phyloP scores from a whole-genome alignment of 2,888 invertebrate species.

The Drosophila prostipennis region DNA sequence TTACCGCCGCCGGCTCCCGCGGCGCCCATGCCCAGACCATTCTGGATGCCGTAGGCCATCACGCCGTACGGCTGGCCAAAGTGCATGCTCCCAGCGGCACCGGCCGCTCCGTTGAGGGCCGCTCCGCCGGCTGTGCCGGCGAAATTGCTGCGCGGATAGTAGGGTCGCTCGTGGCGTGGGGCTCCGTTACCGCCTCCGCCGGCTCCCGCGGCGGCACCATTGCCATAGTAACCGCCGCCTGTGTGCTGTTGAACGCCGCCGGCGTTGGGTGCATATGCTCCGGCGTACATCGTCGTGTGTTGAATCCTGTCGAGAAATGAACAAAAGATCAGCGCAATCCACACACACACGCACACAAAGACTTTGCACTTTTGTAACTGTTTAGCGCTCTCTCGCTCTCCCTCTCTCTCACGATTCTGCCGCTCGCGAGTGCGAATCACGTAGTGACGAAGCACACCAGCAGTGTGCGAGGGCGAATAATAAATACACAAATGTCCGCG shows the following conservation, averaged over 20 bases:
- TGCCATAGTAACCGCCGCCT: conserved; percentile 71
- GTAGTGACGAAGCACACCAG: too few species aligned
- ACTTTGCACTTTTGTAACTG: conserved; percentile 41
- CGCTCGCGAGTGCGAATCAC: conserved; percentile 8
- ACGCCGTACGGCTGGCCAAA: conserved; percentile 71
- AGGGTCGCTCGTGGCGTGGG: conserved; percentile 78
- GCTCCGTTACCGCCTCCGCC: conserved; percentile 59
- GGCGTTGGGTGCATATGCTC: conserved; percentile 76
- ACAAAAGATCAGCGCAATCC: conserved; percentile 9
- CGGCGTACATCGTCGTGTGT: conserved; percentile 73
- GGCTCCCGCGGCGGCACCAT: conserved; percentile 63
- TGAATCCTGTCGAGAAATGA: conserved; percentile 4
- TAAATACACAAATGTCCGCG: too few species aligned
- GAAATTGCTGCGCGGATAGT: conserved; percentile 71
- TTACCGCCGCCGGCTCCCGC: conserved; percentile 65
- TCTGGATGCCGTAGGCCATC: conserved; percentile 71
- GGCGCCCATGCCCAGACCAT: conserved; percentile 65
- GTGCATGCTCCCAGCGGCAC: conserved; percentile 58
- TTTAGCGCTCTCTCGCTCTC: conserved; percentile 8
- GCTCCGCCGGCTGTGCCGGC: conserved; percentile 61
- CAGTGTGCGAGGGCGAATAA: too few species aligned
- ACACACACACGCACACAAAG: conserved; percentile 8
- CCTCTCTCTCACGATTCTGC: conserved; percentile 13
- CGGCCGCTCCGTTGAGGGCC: conserved; percentile 47
- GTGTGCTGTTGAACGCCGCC: conserved; percentile 78